Conservation (phyloP, 2,797 vertebrate genomes). For the Tadarida brasiliensis region DNA sequence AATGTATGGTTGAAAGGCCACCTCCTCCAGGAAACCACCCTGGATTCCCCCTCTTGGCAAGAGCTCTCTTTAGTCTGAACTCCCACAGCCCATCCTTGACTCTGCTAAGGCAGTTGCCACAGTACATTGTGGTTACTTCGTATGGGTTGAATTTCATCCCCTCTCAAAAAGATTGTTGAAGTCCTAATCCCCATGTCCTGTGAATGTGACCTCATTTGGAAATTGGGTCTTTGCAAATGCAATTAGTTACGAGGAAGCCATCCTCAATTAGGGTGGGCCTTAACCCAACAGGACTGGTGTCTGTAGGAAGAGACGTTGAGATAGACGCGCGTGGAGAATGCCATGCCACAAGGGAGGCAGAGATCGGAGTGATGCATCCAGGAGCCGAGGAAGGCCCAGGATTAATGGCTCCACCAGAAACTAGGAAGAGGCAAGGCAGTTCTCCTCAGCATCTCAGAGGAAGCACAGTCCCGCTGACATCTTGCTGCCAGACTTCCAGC, state of each 20-base stretch:
- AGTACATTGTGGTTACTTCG: neutral
- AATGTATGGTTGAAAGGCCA: neutral
- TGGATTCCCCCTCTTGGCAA: neutral
- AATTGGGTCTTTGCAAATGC: neutral
- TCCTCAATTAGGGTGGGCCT: neutral
- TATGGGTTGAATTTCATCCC: neutral
- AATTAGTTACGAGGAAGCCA: neutral
- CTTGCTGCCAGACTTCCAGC: neutral
- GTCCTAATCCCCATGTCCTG: neutral
- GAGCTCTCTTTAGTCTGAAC: neutral
- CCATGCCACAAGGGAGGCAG: neutral
- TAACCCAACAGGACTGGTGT: neutral
- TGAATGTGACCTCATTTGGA: neutral
- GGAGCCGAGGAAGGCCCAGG: neutral
- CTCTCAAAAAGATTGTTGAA: neutral
- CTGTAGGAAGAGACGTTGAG: neutral
- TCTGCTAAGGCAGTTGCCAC: neutral
- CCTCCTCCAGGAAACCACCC: constrained; percentile 9
- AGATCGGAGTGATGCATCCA: rapidly evolving
- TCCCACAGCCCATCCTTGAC: neutral
- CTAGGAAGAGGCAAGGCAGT: neutral
- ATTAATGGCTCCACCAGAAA: neutral
- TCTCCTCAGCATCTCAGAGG: neutral
- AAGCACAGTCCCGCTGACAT: neutral
- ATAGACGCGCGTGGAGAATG: neutral